Conservation (phyloP, 37 sponge, comb jelly and placozoan species). For the Beroe forskalii region DNA sequence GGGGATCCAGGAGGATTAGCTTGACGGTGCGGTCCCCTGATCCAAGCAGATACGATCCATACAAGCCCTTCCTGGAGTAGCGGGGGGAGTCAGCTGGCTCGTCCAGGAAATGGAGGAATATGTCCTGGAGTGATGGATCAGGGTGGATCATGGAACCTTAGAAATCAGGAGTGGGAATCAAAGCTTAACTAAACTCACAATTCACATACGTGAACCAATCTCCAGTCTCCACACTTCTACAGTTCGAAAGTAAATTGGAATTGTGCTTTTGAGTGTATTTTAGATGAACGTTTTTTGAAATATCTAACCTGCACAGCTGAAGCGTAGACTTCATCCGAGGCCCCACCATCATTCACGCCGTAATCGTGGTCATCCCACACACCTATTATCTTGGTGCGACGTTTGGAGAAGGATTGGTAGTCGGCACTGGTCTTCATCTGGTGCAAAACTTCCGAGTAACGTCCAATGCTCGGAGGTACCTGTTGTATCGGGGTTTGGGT, state of each 20-base stretch:
- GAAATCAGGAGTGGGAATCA: too few relatives aligned
- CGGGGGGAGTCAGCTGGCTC: slow-evolving; percentile 40
- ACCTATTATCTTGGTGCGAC: slow-evolving; percentile 34
- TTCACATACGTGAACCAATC: too few relatives aligned
- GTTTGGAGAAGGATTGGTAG: slow-evolving; percentile 26
- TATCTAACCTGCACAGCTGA: slow-evolving; percentile 62
- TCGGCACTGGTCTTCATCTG: slow-evolving; percentile 32
- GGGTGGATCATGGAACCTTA: too few relatives aligned
- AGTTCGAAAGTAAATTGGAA: too few relatives aligned
- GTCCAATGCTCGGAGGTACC: slow-evolving; percentile 31
- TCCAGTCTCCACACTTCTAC: too few relatives aligned
- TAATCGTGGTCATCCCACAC: slow-evolving; percentile 63
- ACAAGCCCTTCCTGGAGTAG: background rate
- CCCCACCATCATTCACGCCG: slow-evolving; percentile 50
- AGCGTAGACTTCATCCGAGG: slow-evolving; percentile 14
- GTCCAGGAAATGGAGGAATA: slow-evolving; percentile 52
- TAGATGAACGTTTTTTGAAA: too few relatives aligned
- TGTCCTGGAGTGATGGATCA: slow-evolving; percentile 25
- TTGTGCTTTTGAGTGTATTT: too few relatives aligned
- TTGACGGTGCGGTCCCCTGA: slow-evolving; percentile 12
- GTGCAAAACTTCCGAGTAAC: slow-evolving; percentile 37
- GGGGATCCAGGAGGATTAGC: slow-evolving; percentile 35
- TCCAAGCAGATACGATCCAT: slow-evolving; percentile 52
- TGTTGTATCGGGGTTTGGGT: background rate
- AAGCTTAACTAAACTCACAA: too few relatives aligned